A percentile compares a stretch with the other conserved stretches of the same genome.
phyloP scores from a whole-genome alignment of 2,113 vertebrate genomes.

The Athene cunicularia region DNA sequence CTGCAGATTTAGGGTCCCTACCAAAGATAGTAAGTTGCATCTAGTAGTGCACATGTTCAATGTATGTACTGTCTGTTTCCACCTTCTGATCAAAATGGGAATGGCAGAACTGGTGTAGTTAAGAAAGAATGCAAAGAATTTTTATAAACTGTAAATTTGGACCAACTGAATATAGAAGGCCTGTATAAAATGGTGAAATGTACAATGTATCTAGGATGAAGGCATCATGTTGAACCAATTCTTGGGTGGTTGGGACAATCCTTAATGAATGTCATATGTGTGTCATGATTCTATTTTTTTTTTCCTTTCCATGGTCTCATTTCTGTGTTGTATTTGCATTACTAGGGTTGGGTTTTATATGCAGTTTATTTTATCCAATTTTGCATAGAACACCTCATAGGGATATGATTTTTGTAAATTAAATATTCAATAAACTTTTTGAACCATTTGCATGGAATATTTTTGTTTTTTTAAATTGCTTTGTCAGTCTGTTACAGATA shows the following conservation, averaged over 20 bases:
- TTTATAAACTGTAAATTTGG: not conserved
- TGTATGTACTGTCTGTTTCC: conserved; percentile 57
- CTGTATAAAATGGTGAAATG: not conserved
- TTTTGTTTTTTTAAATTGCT: not conserved
- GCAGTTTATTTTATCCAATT: conserved; percentile 82
- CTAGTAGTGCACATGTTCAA: not conserved
- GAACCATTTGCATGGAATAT: conserved; percentile 54
- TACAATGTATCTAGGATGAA: not conserved
- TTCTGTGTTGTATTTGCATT: conserved; percentile 45
- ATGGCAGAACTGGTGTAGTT: not conserved
- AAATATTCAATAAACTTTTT: conserved; percentile 79
- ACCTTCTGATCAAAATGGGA: conserved; percentile 11
- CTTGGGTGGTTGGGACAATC: conserved; percentile 52
- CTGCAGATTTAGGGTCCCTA: not conserved
- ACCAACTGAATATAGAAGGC: not conserved
- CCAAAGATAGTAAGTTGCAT: conserved; percentile 26
- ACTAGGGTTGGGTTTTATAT: conserved; percentile 81
- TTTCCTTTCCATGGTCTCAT: conserved; percentile 4
- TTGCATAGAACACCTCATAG: conserved; percentile 82
- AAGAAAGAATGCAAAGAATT: not conserved
- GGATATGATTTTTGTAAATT: conserved; percentile 81
- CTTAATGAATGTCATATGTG: not conserved
- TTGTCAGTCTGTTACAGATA: not conserved
- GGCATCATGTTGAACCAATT: not conserved
- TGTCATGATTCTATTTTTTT: not conserved